phyloP scores from a whole-genome alignment of 2,113 vertebrate species.

The Penelope pileata region DNA sequence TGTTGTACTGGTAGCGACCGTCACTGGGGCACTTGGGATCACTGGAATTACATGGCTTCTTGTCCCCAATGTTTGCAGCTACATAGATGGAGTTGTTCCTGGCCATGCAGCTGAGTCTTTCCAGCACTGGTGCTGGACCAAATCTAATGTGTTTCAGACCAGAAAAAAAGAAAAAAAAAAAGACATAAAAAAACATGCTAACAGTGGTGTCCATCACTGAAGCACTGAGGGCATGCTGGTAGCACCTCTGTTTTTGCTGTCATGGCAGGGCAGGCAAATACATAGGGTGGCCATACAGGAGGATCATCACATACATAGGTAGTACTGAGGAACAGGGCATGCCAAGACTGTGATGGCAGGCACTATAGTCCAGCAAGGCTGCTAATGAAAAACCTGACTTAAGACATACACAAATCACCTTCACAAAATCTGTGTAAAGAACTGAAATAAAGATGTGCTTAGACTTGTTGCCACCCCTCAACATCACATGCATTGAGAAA shows the following conservation, averaged over 20 bases:
- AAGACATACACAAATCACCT: not conserved
- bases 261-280: not conserved
- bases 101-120: constrained; percentile 84
- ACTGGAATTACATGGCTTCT: constrained; percentile 61
- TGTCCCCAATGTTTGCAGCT: constrained; percentile 85
- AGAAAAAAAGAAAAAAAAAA: not conserved
- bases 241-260: not conserved
- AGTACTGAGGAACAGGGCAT: not conserved
- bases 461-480: not conserved
- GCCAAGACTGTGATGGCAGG: not conserved
- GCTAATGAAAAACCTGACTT: not conserved
- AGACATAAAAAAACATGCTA: not conserved
- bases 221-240: not conserved
- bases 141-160: constrained; percentile 24
- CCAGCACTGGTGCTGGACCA: constrained; percentile 41
- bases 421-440: not conserved
- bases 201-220: no score
- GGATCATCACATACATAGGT: not conserved
- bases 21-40: constrained; percentile 57
- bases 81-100: constrained; percentile 82
- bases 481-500: not conserved
- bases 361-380: not conserved
- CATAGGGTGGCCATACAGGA: not conserved
- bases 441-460: not conserved
- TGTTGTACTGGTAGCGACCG: constrained; percentile 75